Conservation (phyloP, 2,888 invertebrate species). For the Apodemia hepburni region DNA sequence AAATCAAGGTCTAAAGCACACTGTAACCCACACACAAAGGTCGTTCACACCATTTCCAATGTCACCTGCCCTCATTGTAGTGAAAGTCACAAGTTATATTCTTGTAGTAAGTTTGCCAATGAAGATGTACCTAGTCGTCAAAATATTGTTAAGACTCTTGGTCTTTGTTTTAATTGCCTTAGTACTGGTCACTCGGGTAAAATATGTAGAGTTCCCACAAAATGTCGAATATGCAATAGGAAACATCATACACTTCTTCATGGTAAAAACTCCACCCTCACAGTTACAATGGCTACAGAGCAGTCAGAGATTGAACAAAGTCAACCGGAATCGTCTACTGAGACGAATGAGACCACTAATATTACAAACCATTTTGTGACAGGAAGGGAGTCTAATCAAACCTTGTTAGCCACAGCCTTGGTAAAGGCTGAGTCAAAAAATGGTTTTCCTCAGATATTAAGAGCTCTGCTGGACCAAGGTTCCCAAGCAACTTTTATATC, state of each 20-base stretch:
- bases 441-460: conserved; percentile 24
- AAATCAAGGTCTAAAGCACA: background rate
- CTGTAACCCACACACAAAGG: background rate
- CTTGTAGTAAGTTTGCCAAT: background rate
- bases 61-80: background rate
- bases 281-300: background rate
- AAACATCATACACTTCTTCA: background rate
- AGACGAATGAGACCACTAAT: conserved; percentile 3
- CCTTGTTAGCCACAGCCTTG: conserved; percentile 27
- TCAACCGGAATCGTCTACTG: background rate
- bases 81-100: background rate
- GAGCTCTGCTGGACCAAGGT: conserved; percentile 26
- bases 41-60: background rate
- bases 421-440: conserved; percentile 26
- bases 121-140: background rate
- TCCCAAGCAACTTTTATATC: conserved; percentile 31
- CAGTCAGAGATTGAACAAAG: background rate
- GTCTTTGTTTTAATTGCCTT: conserved; percentile 2
- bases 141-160: background rate
- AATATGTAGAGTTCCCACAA: background rate
- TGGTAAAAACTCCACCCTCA: background rate
- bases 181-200: background rate
- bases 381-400: conserved; percentile 17
- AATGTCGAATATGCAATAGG: background rate
- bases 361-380: conserved; percentile 20